phyloP scores from a whole-genome alignment of 2,797 vertebrate genomes.

The Adelosebastes latens region DNA sequence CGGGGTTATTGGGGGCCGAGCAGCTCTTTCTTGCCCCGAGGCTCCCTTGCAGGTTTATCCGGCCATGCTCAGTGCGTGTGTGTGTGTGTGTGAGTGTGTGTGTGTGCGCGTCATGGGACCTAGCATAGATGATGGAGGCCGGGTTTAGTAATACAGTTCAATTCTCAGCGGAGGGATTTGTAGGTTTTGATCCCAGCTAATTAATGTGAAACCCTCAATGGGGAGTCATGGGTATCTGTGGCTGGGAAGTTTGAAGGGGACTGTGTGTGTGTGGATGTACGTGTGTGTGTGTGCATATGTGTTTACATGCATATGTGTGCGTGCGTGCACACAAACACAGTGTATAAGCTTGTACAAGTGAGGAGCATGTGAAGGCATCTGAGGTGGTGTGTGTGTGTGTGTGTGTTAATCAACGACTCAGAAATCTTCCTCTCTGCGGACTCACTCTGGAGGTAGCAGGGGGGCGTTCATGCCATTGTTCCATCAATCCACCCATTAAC shows the following conservation, averaged over 20 bases:
- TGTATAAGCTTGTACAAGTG: neutral
- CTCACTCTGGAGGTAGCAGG: constrained; percentile 46
- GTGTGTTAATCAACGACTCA: constrained; percentile 43
- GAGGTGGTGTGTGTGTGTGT: neutral
- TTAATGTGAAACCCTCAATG: constrained; percentile 74
- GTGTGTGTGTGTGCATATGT: constrained; percentile 4
- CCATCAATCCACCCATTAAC: constrained; percentile 72
- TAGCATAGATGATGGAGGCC: constrained; percentile 57
- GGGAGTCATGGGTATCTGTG: constrained; percentile 60
- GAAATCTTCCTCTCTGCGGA: constrained; percentile 50
- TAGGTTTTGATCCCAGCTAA: constrained; percentile 77
- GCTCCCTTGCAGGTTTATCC: neutral
- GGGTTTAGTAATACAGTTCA: constrained; percentile 47
- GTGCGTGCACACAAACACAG: neutral
- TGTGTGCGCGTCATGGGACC: constrained; percentile 36
- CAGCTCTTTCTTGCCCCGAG: neutral
- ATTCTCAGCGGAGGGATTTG: constrained; percentile 73
- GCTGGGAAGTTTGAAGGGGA: constrained; percentile 65
- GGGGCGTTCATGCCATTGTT: constrained; percentile 62
- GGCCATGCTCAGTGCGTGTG: neutral
- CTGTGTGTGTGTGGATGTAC: constrained; percentile 7
- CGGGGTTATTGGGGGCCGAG: neutral
- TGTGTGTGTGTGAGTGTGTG: constrained; percentile 25
- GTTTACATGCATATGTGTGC: neutral
- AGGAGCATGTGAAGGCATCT: neutral